These are phyloP conservation scores for Zaprionus capensis DNA, from an alignment of 1,140 invertebrate genomes.

Conservation along the genomic window DNA sequence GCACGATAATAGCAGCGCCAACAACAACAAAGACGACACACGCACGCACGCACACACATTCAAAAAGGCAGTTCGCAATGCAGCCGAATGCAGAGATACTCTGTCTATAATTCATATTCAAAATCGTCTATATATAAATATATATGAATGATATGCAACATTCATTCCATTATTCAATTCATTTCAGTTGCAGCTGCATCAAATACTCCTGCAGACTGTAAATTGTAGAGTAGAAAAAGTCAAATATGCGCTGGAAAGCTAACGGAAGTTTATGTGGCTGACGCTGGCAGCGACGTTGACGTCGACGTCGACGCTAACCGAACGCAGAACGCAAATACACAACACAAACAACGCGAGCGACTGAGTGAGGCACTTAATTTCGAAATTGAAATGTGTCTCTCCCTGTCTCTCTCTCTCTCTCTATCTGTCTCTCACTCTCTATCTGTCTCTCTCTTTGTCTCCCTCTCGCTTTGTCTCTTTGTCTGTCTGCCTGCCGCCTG, in stretches of 20 bases:
- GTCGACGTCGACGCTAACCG: slow-evolving; percentile 25
- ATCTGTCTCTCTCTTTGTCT: background rate
- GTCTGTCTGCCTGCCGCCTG: background rate
- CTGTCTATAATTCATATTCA: background rate
- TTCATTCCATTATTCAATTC: too few species aligned
- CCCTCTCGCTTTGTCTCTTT: background rate
- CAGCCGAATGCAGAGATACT: slow-evolving; percentile 11
- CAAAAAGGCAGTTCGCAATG: background rate
- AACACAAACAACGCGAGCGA: slow-evolving; percentile 54
- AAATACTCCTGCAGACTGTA: background rate
- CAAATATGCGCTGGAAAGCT: slow-evolving; percentile 54
- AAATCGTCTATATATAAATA: too few species aligned
- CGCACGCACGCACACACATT: background rate
- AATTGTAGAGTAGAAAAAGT: slow-evolving; percentile 40
- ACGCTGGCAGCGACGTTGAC: slow-evolving; percentile 2
- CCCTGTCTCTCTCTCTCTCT: slow-evolving; percentile 9
- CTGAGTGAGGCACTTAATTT: slow-evolving; percentile 79
- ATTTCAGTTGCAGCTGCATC: background rate
- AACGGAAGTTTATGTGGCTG: slow-evolving; percentile 66
- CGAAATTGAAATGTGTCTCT: slow-evolving; percentile 74
- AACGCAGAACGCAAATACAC: slow-evolving; percentile 52
- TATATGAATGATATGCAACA: too few species aligned
- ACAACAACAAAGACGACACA: slow-evolving; percentile 22
- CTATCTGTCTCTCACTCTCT: background rate
- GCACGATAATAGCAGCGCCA: slow-evolving; percentile 54